phyloP scores from a whole-genome alignment of 2,797 vertebrate genomes.

The Trachurus trachurus region DNA sequence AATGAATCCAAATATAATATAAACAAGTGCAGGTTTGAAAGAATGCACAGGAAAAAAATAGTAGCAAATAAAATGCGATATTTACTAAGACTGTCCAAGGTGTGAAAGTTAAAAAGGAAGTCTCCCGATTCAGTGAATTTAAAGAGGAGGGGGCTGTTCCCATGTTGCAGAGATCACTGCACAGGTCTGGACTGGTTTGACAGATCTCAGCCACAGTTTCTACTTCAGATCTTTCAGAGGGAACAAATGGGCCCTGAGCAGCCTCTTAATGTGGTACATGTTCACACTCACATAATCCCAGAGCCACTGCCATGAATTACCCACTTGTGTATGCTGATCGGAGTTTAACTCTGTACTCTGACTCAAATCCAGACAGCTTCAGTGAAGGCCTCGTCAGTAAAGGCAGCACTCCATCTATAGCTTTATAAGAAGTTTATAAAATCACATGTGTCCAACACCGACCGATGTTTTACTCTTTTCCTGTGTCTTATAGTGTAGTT shows the following conservation, averaged over 20 bases:
- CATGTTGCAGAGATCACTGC: background rate
- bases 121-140: constrained; percentile 6
- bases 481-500: no score
- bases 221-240: constrained; percentile 14
- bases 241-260: constrained; percentile 34
- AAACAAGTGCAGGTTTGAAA: no score
- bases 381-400: background rate
- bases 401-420: background rate
- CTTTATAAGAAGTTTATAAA: background rate
- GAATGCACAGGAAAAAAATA: no score
- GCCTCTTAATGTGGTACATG: constrained; percentile 11
- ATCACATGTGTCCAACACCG: background rate
- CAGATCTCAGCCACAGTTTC: constrained; percentile 12
- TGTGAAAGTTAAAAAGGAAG: constrained; percentile 1
- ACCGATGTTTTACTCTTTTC: no score
- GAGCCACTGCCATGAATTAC: constrained; percentile 6
- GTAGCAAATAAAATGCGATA: no score
- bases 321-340: background rate
- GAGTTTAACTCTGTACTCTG: background rate
- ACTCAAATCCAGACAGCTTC: background rate
- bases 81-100: no score
- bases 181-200: constrained; percentile 27
- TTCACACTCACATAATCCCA: constrained; percentile 23
- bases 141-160: background rate
- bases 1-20: no score